Base-by-base conservation (phyloP, 2,797 vertebrate genomes). In the Sebastes minor region DNA sequence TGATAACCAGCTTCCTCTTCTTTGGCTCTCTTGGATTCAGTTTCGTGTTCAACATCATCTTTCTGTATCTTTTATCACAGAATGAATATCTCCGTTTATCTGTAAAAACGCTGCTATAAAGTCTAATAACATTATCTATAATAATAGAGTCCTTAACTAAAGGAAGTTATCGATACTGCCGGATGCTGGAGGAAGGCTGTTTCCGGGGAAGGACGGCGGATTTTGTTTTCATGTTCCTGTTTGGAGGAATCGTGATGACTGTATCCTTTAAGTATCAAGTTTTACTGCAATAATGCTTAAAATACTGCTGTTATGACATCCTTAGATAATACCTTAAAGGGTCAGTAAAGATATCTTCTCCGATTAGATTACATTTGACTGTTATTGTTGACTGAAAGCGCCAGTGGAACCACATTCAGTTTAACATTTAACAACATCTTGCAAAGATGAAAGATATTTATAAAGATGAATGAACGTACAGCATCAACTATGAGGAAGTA, bases 21-120 rank as follows among this genome's bases (percentile, higher is more conserved):
- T 98, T 98, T 76, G 97, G 97, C 60, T 96, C 97, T 38, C 95
- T 97, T 80, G 97, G 97, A 94, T 97, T 97, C 94, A 97, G 97
- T 88, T 98, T 97, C 92, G 92, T 97, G 89, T 97, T 97, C 96
- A 98, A 97, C 91, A 97, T 98, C 95, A 96, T 97, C 91, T 98
- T 97, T 94, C 94, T 94, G 93, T 94, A 94, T 94, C 93, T 85
- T 94, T 88, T 11, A 33, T 38, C 46, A 14, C 73, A 18, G 16
- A 20, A 22, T 9, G 2, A 30, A 30, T 22, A 4, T 27, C 14
- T 53, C 35, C 8, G 66, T 32, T 8, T 2, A 27, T 66, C 30
- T 23, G 1, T 60, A 32, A 46, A 65, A 42, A 38, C 6, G 20
- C 16, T 11, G 11, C 3, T 28, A 7, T 65, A 46, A 38, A 38